These are phyloP conservation scores for Takifugu bimaculatus DNA, from an alignment of 2,113 vertebrate genomes.

Conservation along the genomic window DNA sequence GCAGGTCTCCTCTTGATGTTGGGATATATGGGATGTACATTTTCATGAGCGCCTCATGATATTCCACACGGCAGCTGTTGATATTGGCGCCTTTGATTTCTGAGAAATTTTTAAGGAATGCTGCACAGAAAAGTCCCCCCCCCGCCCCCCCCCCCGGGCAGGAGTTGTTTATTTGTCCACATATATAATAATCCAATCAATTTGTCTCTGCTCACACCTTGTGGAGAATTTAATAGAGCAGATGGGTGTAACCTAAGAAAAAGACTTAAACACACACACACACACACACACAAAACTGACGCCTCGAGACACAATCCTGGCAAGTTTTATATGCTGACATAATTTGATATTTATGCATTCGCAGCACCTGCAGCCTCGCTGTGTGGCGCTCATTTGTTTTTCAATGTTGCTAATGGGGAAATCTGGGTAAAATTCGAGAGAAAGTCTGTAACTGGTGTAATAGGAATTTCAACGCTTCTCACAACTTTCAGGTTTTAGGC, in stretches of 20 bases:
- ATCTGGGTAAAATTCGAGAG: neutral
- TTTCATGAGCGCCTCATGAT: constrained; percentile 62
- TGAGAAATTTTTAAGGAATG: constrained; percentile 66
- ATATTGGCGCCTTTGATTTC: constrained; percentile 73
- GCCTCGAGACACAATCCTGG: constrained; percentile 37
- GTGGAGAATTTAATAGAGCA: constrained; percentile 61
- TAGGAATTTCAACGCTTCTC: neutral
- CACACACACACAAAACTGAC: constrained; percentile 1
- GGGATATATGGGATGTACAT: constrained; percentile 61
- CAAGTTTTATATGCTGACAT: constrained; percentile 29
- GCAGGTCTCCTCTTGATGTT: constrained; percentile 57
- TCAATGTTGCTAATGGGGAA: constrained; percentile 17
- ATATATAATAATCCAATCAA: constrained; percentile 75
- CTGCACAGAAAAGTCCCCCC: constrained; percentile 54
- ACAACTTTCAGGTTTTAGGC: too few relatives aligned
- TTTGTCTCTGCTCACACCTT: constrained; percentile 64
- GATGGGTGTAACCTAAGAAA: constrained; percentile 46
- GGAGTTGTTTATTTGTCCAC: constrained; percentile 71
- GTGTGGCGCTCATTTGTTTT: constrained; percentile 28
- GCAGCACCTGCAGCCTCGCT: constrained; percentile 26
- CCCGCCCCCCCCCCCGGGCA: constrained; percentile 40
- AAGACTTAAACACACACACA: constrained; percentile 1
- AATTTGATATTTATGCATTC: constrained; percentile 47
- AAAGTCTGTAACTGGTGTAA: too few relatives aligned
- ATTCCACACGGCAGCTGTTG: constrained; percentile 64